Evolutionary conservation across 2,113 vertebrate species (phyloP), one percentile per base, ranked within the genome.

Genomic region (Cheirogaleus medius): DNA sequence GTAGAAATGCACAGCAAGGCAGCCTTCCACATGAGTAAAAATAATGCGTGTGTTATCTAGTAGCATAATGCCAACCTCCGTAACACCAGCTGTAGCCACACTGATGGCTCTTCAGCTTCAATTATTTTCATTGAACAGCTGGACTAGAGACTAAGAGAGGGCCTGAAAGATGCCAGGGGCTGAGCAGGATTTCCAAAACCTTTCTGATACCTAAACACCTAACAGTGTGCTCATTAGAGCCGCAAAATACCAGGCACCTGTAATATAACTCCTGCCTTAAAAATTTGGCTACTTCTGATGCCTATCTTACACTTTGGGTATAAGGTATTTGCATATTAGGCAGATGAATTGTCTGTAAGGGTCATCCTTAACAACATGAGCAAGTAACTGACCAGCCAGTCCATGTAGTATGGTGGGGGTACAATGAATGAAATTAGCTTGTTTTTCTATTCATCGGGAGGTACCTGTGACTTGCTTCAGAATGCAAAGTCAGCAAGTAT

Each of bases 1-100:
- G 29, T 68, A 83, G 82, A 97, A 96, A 95, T 86, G 87, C 81
- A 91, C 68, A 96, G 91, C 78, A 95, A 97, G 81, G 71, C 85
- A 94, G 29, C 49, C 83, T 96, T 97, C 60, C 63, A 87, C 66
- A 77, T 63, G 69, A 94, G 44, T 91, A 84, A 96, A 95, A 97
- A 91, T 77, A 91, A 96, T 87, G 78, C 0, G 1, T 39, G 37
- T 23, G 3, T 60, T 97, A 64, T 85, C 85, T 83, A n/a, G 27
- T 54, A 86, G 74, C 64, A 49, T 78, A 74, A 74, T 0, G 1
- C 17, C 81, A 68, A 88, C 37, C 69, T 87, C 64, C 20, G 2
- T 37, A 54, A 60, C 23, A 78, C 42, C 81, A 91, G 91, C 77
- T 87, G 42, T 78, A 92, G 82, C n/a, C 54, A 90, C 44, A 42